Evolutionary conservation across 1,140 invertebrate species (phyloP), one percentile per base, ranked within the genome.

Genomic region (Drosophila murphyi): DNA sequence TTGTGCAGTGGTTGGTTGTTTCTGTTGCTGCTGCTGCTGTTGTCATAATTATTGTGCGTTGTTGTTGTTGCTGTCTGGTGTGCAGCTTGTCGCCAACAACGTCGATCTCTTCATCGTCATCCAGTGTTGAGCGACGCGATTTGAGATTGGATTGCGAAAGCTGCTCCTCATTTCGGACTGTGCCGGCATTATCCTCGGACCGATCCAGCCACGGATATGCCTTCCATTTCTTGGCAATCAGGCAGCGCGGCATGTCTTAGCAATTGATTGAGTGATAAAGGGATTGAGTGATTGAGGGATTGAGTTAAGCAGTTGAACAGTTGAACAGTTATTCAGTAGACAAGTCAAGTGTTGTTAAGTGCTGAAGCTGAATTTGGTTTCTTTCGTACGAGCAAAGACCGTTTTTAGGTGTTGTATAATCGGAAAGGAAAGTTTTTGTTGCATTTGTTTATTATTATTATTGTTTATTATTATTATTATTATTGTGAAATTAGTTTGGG

Each of bases 161-260:
- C 28, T 88, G 71, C 56, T 85, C 86, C 41, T 78, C 76, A 45
- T 74, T 45, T 20, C 20, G 20, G 20, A 20, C 20, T 20, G 20
- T 20, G 20, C 20, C 20, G 20, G 55, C 71, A 37, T 59, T 83
- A 60, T 94, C 94, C 74, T 95, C 95, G 71, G 93, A 93, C 79
- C 95, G 94, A 91, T 96, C 95, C 87, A 95, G 94, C 95, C 96
- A 96, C 78, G 96, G 95, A 93, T 96, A 96, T 81, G 95, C 95
- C 94, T 97, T 97, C 96, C 96, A 97, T 94, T 97, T 97, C 93
- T 97, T 97, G 82, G 96, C 96, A 96, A 97, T 97, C 88, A 97
- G 95, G 94, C 96, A 97, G 92, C 96, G 96, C 93, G 96, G 96
- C 96, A 97, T 97, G 52, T 62, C 34, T 28, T 43, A 8, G 28